Evolutionary conservation across 2,888 invertebrate genomes (phyloP).

Genomic region (Euspilapteryx auroguttella): DNA sequence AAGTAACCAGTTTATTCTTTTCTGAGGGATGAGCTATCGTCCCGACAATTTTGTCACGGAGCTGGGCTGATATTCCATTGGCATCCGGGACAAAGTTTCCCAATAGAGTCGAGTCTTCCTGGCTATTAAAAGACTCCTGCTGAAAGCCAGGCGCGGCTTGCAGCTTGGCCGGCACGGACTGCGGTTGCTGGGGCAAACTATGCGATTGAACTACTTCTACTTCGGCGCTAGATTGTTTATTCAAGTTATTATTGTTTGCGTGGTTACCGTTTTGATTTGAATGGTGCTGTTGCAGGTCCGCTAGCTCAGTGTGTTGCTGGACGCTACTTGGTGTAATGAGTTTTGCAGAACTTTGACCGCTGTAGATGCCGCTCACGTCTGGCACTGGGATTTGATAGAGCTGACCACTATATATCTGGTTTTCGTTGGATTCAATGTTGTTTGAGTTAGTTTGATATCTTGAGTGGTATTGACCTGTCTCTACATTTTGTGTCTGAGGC

Average conservation of each 20-base stretch:
- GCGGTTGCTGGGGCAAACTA: slow-evolving; percentile 17
- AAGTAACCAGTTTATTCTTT: slow-evolving; percentile 34
- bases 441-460: slow-evolving; percentile 15
- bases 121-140: slow-evolving; percentile 16
- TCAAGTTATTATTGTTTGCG: slow-evolving; percentile 10
- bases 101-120: slow-evolving; percentile 17
- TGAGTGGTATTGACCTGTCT: slow-evolving; percentile 12
- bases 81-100: slow-evolving; percentile 21
- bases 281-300: slow-evolving; percentile 9
- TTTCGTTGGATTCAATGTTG: slow-evolving; percentile 9
- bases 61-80: slow-evolving; percentile 37
- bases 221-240: slow-evolving; percentile 16
- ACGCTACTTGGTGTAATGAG: slow-evolving; percentile 12
- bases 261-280: slow-evolving; percentile 12
- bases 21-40: slow-evolving; percentile 39
- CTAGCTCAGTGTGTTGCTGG: slow-evolving; percentile 13
- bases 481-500: slow-evolving; percentile 11
- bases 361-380: slow-evolving; percentile 37
- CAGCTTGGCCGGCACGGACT: slow-evolving; percentile 18
- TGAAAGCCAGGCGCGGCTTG: slow-evolving; percentile 19
- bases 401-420: slow-evolving; percentile 42
- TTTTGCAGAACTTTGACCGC: slow-evolving; percentile 19
- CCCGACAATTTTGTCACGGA: slow-evolving; percentile 41
- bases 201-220: slow-evolving; percentile 31
- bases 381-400: slow-evolving; percentile 43